These are phyloP conservation scores for Periphyllus acericola DNA, from an alignment of 2,888 invertebrate species.

Conservation along the genomic window DNA sequence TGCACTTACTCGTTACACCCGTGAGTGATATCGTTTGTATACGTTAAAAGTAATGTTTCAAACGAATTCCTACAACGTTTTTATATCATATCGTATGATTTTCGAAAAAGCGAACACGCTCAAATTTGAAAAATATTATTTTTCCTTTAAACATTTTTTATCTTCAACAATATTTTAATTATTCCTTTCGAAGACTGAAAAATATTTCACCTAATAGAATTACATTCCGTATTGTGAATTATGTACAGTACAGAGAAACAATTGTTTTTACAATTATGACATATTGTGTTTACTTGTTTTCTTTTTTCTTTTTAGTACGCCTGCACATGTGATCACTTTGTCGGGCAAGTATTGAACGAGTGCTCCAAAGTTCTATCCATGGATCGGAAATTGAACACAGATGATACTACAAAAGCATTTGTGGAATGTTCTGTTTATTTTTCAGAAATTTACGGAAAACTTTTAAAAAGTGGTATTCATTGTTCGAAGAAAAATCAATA, in stretches of 20 bases:
- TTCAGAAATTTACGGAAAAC: not conserved
- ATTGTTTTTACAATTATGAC: not conserved
- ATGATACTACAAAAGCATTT: not conserved
- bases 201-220: no score
- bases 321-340: not conserved
- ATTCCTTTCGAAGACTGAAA: no score
- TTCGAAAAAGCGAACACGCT: no score
- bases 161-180: no score
- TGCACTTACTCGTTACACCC: no score
- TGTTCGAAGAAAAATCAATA: not conserved
- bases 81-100: no score
- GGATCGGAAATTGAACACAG: not conserved
- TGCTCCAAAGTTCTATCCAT: not conserved
- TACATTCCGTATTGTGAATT: no score
- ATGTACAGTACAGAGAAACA: no score
- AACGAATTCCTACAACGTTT: no score
- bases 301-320: not conserved
- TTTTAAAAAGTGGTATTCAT: not conserved
- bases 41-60: no score
- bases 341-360: not conserved
- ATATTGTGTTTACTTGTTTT: not conserved
- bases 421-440: not conserved
- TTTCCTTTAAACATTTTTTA: not conserved
- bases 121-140: not conserved
- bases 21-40: no score